Evolutionary conservation across 2,113 vertebrate species (phyloP).

Genomic region (Anthoscopus minutus): DNA sequence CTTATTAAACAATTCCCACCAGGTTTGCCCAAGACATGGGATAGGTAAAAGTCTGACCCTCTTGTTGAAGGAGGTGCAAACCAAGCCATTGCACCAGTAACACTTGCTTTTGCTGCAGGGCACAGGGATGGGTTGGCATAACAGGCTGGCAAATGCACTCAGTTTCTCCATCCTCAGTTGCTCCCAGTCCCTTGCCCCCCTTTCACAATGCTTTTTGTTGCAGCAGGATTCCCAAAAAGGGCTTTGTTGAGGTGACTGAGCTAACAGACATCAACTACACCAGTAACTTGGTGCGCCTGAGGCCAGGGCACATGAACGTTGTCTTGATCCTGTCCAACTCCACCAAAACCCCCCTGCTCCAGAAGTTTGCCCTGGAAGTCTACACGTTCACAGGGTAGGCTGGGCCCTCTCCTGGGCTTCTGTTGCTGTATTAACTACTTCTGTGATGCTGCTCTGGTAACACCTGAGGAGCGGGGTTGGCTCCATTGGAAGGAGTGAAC

Average conservation of each 20-base stretch:
- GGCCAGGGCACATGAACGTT: constrained; percentile 95
- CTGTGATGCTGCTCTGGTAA: neutral
- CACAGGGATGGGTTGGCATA: neutral
- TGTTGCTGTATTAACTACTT: neutral
- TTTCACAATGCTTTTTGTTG: neutral
- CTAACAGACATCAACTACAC: constrained; percentile 92
- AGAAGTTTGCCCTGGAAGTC: constrained; percentile 95
- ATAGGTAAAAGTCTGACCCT: neutral
- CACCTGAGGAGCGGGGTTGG: rapidly evolving
- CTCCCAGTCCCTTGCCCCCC: neutral
- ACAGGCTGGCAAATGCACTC: rapidly evolving
- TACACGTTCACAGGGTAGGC: constrained; percentile 91
- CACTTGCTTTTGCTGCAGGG: neutral
- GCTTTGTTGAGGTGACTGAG: constrained; percentile 94
- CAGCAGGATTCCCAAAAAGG: constrained; percentile 87
- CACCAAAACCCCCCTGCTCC: constrained; percentile 88
- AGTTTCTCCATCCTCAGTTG: neutral
- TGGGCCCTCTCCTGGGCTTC: neutral
- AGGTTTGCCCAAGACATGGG: neutral
- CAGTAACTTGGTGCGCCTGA: constrained; percentile 91
- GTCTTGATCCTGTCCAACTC: constrained; percentile 90
- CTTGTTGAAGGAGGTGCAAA: neutral
- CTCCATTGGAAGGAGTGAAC: neutral
- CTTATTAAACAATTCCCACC: neutral
- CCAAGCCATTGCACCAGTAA: neutral